Conservation (phyloP, 2,113 vertebrate genomes). For the Mystacornis crossleyi region DNA sequence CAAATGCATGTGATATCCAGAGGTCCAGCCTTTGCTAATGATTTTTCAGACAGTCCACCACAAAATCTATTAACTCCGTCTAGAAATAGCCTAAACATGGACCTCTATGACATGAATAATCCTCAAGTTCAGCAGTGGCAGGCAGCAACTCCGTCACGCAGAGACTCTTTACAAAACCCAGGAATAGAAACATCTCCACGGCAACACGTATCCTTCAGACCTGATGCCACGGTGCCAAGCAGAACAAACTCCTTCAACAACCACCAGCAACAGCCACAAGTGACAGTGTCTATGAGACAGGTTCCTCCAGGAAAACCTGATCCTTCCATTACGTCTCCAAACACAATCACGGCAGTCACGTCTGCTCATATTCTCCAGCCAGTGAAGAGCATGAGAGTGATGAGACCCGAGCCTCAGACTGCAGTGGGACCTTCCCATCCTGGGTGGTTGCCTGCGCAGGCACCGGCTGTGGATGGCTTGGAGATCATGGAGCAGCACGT, state of each 20-base stretch:
- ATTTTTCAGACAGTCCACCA: slow-evolving; percentile 86
- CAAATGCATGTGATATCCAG: slow-evolving; percentile 88
- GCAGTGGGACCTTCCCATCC: slow-evolving; percentile 96
- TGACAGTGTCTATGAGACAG: slow-evolving; percentile 78
- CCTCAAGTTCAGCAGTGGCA: slow-evolving; percentile 83
- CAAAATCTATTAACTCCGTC: slow-evolving; percentile 85
- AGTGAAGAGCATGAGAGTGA: slow-evolving; percentile 94
- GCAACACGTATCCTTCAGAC: slow-evolving; percentile 83
- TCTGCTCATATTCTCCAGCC: slow-evolving; percentile 95
- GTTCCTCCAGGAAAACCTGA: slow-evolving; percentile 82
- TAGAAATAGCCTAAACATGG: slow-evolving; percentile 91
- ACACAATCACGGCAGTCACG: slow-evolving; percentile 92
- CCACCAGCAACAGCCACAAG: slow-evolving; percentile 82
- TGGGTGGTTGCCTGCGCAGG: slow-evolving; percentile 86
- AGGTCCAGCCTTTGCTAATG: slow-evolving; percentile 80
- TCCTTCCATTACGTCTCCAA: slow-evolving; percentile 81
- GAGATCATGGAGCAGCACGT: slow-evolving; percentile 81
- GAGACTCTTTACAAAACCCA: slow-evolving; percentile 81
- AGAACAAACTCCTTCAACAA: slow-evolving; percentile 94
- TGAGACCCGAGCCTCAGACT: slow-evolving; percentile 95
- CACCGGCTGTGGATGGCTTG: slow-evolving; percentile 62
- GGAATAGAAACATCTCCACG: slow-evolving; percentile 78
- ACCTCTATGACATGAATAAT: slow-evolving; percentile 83
- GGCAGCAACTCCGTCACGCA: slow-evolving; percentile 71
- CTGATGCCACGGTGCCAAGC: slow-evolving; percentile 85